phyloP scores from a whole-genome alignment of 2,888 invertebrate species.

The Plebejus argus region DNA sequence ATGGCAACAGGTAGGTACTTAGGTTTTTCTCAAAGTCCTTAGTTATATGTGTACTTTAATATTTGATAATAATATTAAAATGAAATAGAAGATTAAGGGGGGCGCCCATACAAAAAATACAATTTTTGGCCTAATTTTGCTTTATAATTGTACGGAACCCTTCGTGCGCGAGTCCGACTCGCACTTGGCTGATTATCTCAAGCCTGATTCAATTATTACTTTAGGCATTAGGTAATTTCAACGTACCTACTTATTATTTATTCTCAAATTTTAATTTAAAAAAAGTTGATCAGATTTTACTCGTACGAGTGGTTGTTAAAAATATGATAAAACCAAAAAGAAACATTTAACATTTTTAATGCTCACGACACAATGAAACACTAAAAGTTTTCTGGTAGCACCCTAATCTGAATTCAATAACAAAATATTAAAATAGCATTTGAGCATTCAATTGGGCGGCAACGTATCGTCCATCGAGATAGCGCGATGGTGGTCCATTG shows the following conservation, averaged over 20 bases:
- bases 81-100: too few relatives aligned
- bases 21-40: too few relatives aligned
- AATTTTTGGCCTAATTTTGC: too few relatives aligned
- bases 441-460: conserved; percentile 79
- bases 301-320: background rate
- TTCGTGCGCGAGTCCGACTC: too few relatives aligned
- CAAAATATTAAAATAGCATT: conserved; percentile 74
- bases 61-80: too few relatives aligned
- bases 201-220: too few relatives aligned
- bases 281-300: background rate
- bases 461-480: conserved; percentile 77
- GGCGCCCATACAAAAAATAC: too few relatives aligned
- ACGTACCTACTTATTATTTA: background rate
- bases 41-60: too few relatives aligned
- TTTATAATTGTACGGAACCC: too few relatives aligned
- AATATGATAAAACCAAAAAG: background rate
- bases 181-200: too few relatives aligned
- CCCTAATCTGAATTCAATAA: conserved; percentile 46
- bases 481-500: conserved; percentile 78
- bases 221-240: background rate
- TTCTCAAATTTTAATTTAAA: background rate
- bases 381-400: conserved; percentile 31
- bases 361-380: background rate
- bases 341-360: background rate
- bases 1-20: too few relatives aligned